Evolutionary conservation across 2,888 invertebrate genomes (phyloP), one percentile per base, ranked within the genome.

Genomic region (Pharmacophagus antenor): DNA sequence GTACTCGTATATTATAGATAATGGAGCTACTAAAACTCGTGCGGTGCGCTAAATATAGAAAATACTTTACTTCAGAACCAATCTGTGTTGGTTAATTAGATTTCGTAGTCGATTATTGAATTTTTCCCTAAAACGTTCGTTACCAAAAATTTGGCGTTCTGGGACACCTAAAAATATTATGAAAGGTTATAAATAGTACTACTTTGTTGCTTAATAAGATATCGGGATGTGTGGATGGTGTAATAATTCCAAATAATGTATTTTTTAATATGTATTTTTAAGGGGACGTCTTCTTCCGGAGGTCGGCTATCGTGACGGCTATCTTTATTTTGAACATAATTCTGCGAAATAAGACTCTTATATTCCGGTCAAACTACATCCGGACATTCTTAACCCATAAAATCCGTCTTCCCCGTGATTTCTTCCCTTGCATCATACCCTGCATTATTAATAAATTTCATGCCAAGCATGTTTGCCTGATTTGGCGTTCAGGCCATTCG

Each of bases 11-110:
- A n/a, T n/a, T n/a, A 27, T 7, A 27, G 0, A 15, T 5, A 37
- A 37, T 37, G 37, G 37, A 37, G n/a, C 1, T 8, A n/a, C 1
- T 37, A 37, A 15, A 2, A 37, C 37, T n/a, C 37, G 18, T 8
- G 42, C 10, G 18, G 18, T 8, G n/a, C 10, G 8, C 18, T 7
- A 44, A 44, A 44, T 23, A n/a, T 46, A 44, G 54, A 42, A 18
- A 56, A 59, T 53, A 72, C 70, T 73, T 53, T 74, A 88, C 88
- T 76, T 76, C 56, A 88, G 73, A 67, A 88, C 77, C 37, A 67
- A 70, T 55, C 73, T 77, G 61, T 89, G 89, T 67, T 89, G 89
- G 48, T 80, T 70, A 2, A 83, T 82, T 55, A 88, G 71, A 18
- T 74, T 64, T 1, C 82, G 71, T 49, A 89, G 67, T 61, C 84